Evolutionary conservation across 2,888 invertebrate species (phyloP), one percentile per base, ranked within the genome.

Genomic region (Netelia melanura): DNA sequence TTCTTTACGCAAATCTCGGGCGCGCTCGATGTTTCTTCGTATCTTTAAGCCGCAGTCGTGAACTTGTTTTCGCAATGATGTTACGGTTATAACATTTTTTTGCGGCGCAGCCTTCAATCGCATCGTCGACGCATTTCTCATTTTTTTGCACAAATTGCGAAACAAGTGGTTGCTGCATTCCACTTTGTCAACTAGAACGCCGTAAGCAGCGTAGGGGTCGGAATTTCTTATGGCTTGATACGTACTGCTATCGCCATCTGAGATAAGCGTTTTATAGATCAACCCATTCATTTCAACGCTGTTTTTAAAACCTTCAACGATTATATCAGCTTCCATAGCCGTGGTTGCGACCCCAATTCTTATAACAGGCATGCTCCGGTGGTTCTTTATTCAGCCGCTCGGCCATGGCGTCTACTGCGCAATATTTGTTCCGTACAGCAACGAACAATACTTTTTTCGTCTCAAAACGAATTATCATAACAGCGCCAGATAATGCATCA

Each of bases 151-250:
- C 8, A 86, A 74, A 83, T 89, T 89, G 43, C 87, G 83, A 2
- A 89, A 72, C 25, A 91, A 68, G 81, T 92, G 92, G 76, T 91
- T 92, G 5, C 65, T 81, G 80, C 92, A 93, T 84, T 92, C 91
- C 11, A 91, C 83, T 89, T 92, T 92, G 67, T 89, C 64, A 0
- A 90, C 86, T 43, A 68, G 23, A 9, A 79, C 67, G n/a, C 48
- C 68, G 14, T 81, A 38, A 17, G 74, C 81, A 1, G 86, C 87
- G 83, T 92, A 91, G 6, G 89, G 86, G 81, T 90, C 85, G 17
- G 17, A 17, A 17, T 17, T 17, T 38, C 74, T 30, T 17, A 92
- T 88, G 87, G 87, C 87, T 44, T 87, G 83, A 70, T 88, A 90
- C 1, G 91, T 91, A 5, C 90, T 91, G 8, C 90, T 88, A 83